Evolutionary conservation across 2,888 invertebrate species (phyloP), one percentile per base, ranked within the genome.

Genomic region (Eristalis pertinax): DNA sequence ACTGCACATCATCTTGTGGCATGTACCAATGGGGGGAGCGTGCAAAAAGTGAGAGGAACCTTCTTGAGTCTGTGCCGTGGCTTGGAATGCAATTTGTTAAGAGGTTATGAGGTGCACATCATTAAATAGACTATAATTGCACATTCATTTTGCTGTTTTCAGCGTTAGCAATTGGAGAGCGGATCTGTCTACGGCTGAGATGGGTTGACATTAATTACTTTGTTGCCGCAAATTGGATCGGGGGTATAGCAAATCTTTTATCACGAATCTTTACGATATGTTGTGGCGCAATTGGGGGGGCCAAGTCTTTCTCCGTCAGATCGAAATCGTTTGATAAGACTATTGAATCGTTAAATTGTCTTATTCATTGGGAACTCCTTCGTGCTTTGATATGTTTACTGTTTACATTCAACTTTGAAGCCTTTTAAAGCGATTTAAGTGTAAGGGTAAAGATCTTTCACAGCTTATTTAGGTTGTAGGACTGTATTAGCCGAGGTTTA

Each of bases 11-110:
- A 50, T 19, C 7, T 8, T 50, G 50, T 50, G 50, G 19, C 50
- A 50, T 19, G 50, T 50, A 50, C 50, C 50, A 8, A 19, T 50
- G 50, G 64, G 62, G 64, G 62, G 68, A 68, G 62, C 15, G 79
- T 38, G 60, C 43, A 24, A 79, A 80, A 74, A 81, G 80, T 81
- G 74, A 81, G 74, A 69, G 80, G 74, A 81, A 81, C 64, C 80
- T 81, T 81, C 70, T 74, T 69, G 67, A 19, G 11, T 67, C 29
- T 43, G 13, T 29, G 43, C 43, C 22, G 11, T 8, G 19, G 62
- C 43, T 65, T 58, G 32, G 67, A 65, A 60, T 72, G 79, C 60
- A 79, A 67, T 67, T 73, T 72, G 79, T 65, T 72, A 56, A 67
- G 72, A 19, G 56, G 38, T 73, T 72, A 43, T 72, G 43, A 65